Percentiles rank a stretch among this genome's conserved stretches.
These are phyloP conservation scores for Ibycter americanus DNA, from an alignment of 2,797 vertebrate genomes.

Conservation along the genomic window DNA sequence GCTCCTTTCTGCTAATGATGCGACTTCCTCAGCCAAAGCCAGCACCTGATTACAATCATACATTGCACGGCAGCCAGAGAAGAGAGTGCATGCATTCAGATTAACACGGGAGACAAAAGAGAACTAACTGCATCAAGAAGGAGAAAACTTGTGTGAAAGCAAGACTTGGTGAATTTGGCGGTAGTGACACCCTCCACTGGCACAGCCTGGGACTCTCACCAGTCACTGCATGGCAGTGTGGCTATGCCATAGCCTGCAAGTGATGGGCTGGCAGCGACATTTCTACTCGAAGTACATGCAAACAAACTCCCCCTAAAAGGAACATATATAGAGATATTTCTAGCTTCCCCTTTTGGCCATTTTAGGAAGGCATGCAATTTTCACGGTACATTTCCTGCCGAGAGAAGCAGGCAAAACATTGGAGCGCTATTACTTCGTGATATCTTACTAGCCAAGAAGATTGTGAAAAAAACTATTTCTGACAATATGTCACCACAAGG, in stretches of 20 bases:
- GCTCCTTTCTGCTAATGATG: not conserved
- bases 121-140: not conserved
- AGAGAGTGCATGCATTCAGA: not conserved
- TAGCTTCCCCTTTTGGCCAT: not conserved
- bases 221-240: not conserved
- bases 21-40: not conserved
- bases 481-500: not conserved
- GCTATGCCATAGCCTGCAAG: not conserved
- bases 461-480: not conserved
- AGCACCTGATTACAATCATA: not conserved
- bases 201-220: not conserved
- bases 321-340: not conserved
- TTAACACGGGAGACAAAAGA: not conserved
- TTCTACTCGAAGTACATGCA: not conserved
- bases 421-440: not conserved
- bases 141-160: not conserved
- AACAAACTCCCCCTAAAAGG: not conserved
- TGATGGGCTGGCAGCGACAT: not conserved
- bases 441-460: not conserved
- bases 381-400: fast-evolving
- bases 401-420: not conserved
- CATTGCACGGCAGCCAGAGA: fast-evolving
- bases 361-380: not conserved
- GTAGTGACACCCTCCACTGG: not conserved
- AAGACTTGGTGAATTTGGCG: not conserved